These are phyloP conservation scores for Zaprionus africanus DNA, from an alignment of 1,140 invertebrate genomes.

Conservation along the genomic window DNA sequence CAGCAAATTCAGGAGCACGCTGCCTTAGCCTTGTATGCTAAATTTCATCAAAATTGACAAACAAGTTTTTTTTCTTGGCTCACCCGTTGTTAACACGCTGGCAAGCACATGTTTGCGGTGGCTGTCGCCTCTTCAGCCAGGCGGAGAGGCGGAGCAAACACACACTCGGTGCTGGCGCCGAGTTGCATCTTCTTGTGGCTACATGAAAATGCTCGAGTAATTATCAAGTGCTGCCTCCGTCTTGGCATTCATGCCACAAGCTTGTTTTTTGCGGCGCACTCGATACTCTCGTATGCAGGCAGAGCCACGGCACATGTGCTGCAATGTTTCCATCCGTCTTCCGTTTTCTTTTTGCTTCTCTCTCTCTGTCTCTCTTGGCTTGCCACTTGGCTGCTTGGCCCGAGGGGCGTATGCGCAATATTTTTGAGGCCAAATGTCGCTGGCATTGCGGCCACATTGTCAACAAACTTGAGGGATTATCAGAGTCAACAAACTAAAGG, in stretches of 20 bases:
- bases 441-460: slow-evolving; percentile 63
- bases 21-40: neutral
- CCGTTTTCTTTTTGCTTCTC: neutral
- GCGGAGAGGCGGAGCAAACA: slow-evolving; percentile 16
- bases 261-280: slow-evolving; percentile 27
- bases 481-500: slow-evolving; percentile 74
- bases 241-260: slow-evolving; percentile 29
- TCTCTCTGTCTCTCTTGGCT: neutral
- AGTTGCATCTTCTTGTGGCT: slow-evolving; percentile 34
- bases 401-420: slow-evolving; percentile 61
- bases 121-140: slow-evolving; percentile 18
- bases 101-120: slow-evolving; percentile 72
- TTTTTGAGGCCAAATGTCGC: slow-evolving; percentile 80
- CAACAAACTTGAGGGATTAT: slow-evolving; percentile 83
- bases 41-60: slow-evolving; percentile 60
- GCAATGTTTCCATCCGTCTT: slow-evolving; percentile 38
- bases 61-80: slow-evolving; percentile 49
- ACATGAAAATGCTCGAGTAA: slow-evolving; percentile 78
- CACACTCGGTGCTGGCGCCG: slow-evolving; percentile 6
- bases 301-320: slow-evolving; percentile 44
- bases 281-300: slow-evolving; percentile 19
- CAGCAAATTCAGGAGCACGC: neutral
- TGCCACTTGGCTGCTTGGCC: slow-evolving; percentile 25
- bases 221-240: slow-evolving; percentile 77
- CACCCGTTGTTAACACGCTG: slow-evolving; percentile 66